Evolutionary conservation across 1,140 invertebrate genomes (phyloP), one percentile per base, ranked within the genome.

Genomic region (Palaemon carinicauda): DNA sequence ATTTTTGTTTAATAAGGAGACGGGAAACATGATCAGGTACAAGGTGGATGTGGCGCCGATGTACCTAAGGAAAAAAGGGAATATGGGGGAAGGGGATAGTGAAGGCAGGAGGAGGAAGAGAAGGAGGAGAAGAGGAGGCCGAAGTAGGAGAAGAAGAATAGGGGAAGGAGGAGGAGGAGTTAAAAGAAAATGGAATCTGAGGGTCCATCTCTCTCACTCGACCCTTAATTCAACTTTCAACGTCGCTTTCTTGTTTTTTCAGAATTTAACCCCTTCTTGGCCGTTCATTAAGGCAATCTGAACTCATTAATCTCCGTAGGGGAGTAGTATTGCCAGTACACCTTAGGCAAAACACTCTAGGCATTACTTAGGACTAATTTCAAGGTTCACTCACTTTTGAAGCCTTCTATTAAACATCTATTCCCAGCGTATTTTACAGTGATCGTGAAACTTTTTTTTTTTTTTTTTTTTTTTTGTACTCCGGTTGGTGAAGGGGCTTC

Each of bases 1-100:
- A 84, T 84, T 84, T 56, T 77, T 77, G 73, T 21, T 41, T 84
- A 84, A 84, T 84, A 84, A 65, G 81, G 73, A 33, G 73, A 60
- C 27, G 31, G 82, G 82, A 77, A 84, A 84, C 82, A 84, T 60
- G 82, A 84, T 84, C 82, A 84, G 33, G 27, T 4, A 29, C 33
- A 51, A 60, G 33, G 33, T 31, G 79, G 24, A 24, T 73, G 69
- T 73, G 69, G 69, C 69, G 24, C 29, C 69, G 5, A 5, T 73
- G 69, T 73, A 24, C 41, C 41, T n/a, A 73, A 27, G 27, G 14
- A 27, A 5, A 27, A 27, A 27, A 33, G 12, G 14, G 12, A 33
- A 27, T 1, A 5, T 5, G 2, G 24, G 12, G 15, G 15, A 33
- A 73, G 24, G 24, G 24, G 19, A n/a, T n/a, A n/a, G n/a, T n/a